These are phyloP conservation scores for Balaeniceps rex DNA, from an alignment of 2,113 vertebrate genomes.

Conservation along the genomic window DNA sequence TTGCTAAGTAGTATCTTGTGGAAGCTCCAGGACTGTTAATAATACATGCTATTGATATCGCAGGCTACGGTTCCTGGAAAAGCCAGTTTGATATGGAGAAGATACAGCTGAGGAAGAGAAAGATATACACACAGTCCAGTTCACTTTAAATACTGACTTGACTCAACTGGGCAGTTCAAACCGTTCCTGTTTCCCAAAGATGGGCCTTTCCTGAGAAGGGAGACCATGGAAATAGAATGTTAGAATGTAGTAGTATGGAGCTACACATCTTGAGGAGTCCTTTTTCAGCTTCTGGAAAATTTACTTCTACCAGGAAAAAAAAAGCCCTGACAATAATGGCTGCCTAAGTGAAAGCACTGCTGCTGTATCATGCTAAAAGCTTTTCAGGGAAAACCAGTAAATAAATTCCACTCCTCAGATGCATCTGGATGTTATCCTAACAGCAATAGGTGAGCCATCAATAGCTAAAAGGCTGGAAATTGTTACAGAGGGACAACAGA, in stretches of 20 bases:
- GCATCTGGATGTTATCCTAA: constrained; percentile 61
- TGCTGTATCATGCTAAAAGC: constrained; percentile 68
- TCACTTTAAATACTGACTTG: constrained; percentile 4
- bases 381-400: constrained; percentile 68
- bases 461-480: constrained; percentile 56
- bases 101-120: neutral
- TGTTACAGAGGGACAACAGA: constrained; percentile 47
- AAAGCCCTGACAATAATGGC: neutral
- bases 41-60: neutral
- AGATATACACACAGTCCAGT: neutral
- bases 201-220: neutral
- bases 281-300: constrained; percentile 54
- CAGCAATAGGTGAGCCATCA: constrained; percentile 58
- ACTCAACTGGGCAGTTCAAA: neutral
- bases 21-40: neutral
- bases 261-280: neutral
- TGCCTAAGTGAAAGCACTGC: constrained; percentile 16
- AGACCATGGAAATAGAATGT: neutral
- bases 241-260: neutral
- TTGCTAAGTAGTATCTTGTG: neutral
- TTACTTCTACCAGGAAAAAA: constrained; percentile 37
- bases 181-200: neutral
- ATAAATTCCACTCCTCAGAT: constrained; percentile 63
- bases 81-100: neutral
- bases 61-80: neutral